These are phyloP conservation scores for Drosophila neotestacea DNA, from an alignment of 2,888 invertebrate genomes.

Conservation along the genomic window DNA sequence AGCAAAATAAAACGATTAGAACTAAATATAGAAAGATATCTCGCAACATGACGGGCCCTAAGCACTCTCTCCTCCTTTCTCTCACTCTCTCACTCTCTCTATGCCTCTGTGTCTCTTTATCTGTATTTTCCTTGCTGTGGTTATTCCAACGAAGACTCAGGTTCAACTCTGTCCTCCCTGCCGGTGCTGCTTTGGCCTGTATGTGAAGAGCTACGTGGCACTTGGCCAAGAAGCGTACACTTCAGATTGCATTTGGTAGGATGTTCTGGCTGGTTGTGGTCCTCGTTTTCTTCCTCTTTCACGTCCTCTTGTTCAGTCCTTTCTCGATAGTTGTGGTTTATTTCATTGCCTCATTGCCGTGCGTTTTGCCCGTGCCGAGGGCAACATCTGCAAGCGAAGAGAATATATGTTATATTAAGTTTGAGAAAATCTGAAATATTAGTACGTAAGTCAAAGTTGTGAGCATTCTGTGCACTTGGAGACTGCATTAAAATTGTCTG, in stretches of 20 bases:
- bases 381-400: slow-evolving; percentile 48
- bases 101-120: neutral
- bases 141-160: neutral
- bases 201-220: slow-evolving; percentile 47
- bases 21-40: slow-evolving; percentile 84
- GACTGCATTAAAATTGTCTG: slow-evolving; percentile 37
- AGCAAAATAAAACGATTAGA: slow-evolving; percentile 84
- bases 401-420: neutral
- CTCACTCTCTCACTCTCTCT: slow-evolving; percentile 1
- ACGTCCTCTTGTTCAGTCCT: too few species aligned
- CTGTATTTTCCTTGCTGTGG: neutral
- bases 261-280: slow-evolving; percentile 10
- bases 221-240: slow-evolving; percentile 47
- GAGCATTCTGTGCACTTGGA: slow-evolving; percentile 22
- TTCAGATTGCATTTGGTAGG: slow-evolving; percentile 50
- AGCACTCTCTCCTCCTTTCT: slow-evolving; percentile 25
- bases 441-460: slow-evolving; percentile 26
- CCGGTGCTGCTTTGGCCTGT: slow-evolving; percentile 17
- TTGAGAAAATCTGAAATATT: slow-evolving; percentile 34
- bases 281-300: neutral
- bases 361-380: slow-evolving; percentile 40
- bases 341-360: slow-evolving; percentile 66
- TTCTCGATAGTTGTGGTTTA: slow-evolving; percentile 16
- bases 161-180: slow-evolving; percentile 8
- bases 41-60: slow-evolving; percentile 81